Evolutionary conservation across 2,797 vertebrate genomes (phyloP).

Genomic region (Nothura maculosa): DNA sequence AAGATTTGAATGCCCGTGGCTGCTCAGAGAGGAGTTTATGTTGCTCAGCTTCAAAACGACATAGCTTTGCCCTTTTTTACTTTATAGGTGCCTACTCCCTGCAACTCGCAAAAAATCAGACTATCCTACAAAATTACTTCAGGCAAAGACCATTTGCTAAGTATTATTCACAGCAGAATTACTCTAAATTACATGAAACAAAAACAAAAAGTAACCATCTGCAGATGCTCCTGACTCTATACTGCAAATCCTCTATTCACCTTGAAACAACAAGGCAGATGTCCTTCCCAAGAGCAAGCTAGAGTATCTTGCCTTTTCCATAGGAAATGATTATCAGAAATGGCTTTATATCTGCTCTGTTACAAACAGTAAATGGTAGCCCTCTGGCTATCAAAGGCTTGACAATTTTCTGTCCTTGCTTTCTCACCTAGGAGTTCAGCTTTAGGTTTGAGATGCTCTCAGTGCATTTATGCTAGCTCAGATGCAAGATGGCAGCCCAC

Average conservation of each 20-base stretch:
- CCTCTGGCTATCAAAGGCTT: neutral
- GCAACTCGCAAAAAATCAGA: neutral
- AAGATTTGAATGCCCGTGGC: neutral
- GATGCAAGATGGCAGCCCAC: neutral
- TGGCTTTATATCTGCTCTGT: neutral
- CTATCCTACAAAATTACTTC: neutral
- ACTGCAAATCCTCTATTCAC: neutral
- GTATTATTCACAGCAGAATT: neutral
- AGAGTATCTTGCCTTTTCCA: neutral
- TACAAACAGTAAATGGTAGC: neutral
- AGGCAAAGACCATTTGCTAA: neutral
- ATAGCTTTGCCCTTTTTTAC: neutral
- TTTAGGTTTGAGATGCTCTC: neutral
- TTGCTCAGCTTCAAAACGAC: neutral
- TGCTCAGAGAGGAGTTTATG: neutral
- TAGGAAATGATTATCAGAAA: neutral
- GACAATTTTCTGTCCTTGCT: conserved; percentile 1
- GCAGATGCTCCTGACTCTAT: neutral
- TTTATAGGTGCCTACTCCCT: neutral
- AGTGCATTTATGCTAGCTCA: neutral
- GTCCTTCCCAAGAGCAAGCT: neutral
- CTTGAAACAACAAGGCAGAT: neutral
- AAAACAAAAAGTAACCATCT: neutral
- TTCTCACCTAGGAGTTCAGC: neutral
- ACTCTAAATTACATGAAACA: neutral